Evolutionary conservation across 92 coral and sea anemone genomes (phyloP).

Genomic region (Phenganax subtilis): DNA sequence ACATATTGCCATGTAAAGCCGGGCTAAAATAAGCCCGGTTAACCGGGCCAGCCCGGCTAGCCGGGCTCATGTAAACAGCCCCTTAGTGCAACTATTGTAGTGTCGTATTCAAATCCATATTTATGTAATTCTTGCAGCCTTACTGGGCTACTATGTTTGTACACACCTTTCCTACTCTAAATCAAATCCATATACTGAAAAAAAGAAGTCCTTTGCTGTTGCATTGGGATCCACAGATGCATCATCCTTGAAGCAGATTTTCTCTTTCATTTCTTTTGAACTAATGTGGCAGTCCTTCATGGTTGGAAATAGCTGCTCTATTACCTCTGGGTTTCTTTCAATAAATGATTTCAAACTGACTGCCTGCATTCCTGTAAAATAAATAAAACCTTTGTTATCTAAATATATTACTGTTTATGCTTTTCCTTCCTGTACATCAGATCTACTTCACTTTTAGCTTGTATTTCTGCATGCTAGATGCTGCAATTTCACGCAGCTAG

Average conservation of each 20-base stretch:
- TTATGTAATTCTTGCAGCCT: too few relatives aligned
- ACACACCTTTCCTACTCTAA: conserved; percentile 12
- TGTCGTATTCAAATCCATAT: too few relatives aligned
- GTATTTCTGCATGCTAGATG: too few relatives aligned
- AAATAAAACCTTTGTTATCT: not conserved
- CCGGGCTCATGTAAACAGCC: too few relatives aligned
- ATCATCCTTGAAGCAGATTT: not conserved
- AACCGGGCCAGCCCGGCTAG: too few relatives aligned
- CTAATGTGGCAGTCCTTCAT: not conserved
- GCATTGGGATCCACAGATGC: not conserved
- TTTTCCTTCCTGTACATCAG: too few relatives aligned
- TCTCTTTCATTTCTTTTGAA: conserved; percentile 11
- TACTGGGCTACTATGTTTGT: not conserved
- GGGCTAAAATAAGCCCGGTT: too few relatives aligned
- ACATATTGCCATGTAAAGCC: too few relatives aligned
- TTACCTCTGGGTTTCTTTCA: not conserved
- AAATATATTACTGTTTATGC: not conserved
- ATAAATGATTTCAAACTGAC: conserved; percentile 1
- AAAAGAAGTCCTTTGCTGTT: not conserved
- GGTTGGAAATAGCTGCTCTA: not conserved
- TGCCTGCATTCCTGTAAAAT: conserved; percentile 7
- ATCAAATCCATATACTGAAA: not conserved
- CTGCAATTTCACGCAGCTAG: too few relatives aligned
- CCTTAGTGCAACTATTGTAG: too few relatives aligned
- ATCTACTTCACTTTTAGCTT: too few relatives aligned